Conservation (phyloP, 2,888 invertebrate genomes). For the Heliconius erato region DNA sequence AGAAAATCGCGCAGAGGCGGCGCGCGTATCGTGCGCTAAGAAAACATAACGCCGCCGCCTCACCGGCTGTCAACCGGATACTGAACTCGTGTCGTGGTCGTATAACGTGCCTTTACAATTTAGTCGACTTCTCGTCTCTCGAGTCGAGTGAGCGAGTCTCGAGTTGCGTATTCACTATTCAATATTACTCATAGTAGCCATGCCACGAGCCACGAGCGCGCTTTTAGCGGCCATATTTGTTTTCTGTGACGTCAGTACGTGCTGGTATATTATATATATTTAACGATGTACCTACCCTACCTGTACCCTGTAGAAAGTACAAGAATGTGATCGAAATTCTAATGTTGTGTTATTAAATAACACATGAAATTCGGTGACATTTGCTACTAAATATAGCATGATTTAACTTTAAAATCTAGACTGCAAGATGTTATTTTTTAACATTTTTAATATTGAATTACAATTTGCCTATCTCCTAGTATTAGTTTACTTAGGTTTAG, state of each 20-base stretch:
- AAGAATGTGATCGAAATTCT: too few species aligned
- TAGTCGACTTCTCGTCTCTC: conserved; percentile 52
- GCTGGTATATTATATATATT: background rate
- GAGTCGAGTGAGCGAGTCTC: conserved; percentile 58
- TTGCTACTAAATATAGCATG: too few species aligned
- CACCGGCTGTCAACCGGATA: conserved; percentile 85
- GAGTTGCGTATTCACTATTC: conserved; percentile 63
- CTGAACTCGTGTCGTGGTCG: conserved; percentile 69
- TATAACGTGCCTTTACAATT: conserved; percentile 28
- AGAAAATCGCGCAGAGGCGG: conserved; percentile 83
- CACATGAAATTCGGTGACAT: too few species aligned
- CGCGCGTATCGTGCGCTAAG: conserved; percentile 70
- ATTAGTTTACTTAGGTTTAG: too few species aligned
- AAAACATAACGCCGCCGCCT: conserved; percentile 78
- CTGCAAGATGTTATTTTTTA: too few species aligned
- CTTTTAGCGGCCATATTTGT: conserved; percentile 77
- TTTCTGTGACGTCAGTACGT: conserved; percentile 72
- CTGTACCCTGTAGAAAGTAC: too few species aligned
- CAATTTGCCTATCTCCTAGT: too few species aligned
- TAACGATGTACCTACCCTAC: background rate
- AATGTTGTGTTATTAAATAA: too few species aligned
- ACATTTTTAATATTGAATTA: too few species aligned
- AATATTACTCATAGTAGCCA: conserved; percentile 55
- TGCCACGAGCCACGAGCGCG: conserved; percentile 69
- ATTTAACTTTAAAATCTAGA: too few species aligned